Percentiles rank a stretch among this genome's conserved stretches.
phyloP scores from a whole-genome alignment of 2,888 invertebrate species.

The Spicauda simplicius region DNA sequence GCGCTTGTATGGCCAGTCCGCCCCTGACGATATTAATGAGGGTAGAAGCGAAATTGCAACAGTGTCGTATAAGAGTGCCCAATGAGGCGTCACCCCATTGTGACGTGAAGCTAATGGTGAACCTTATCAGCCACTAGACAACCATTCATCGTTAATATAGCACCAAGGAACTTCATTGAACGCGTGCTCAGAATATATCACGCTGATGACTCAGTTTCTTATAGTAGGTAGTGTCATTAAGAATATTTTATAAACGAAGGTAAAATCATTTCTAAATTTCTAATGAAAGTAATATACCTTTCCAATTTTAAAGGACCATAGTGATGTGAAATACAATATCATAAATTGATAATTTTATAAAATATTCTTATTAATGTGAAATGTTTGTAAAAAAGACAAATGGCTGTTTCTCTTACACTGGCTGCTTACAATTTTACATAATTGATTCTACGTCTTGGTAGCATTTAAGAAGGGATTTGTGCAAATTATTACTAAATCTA shows the following conservation, averaged over 20 bases:
- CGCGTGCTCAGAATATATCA: slow-evolving; percentile 11
- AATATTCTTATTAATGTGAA: slow-evolving; percentile 27
- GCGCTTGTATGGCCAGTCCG: slow-evolving; percentile 86
- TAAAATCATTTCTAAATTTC: not conserved
- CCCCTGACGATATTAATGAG: slow-evolving; percentile 86
- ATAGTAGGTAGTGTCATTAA: slow-evolving; percentile 10
- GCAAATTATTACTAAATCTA: slow-evolving; percentile 32
- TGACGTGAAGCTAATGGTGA: slow-evolving; percentile 80
- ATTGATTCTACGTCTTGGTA: slow-evolving; percentile 32
- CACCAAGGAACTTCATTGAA: slow-evolving; percentile 31
- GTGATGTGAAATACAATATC: no score
- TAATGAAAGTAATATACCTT: no score
- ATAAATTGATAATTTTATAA: not conserved
- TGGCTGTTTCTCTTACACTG: slow-evolving; percentile 33
- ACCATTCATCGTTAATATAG: slow-evolving; percentile 44
- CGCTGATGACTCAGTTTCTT: slow-evolving; percentile 18
- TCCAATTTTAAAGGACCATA: no score
- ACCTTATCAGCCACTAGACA: slow-evolving; percentile 58
- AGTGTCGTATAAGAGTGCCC: slow-evolving; percentile 77
- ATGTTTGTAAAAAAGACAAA: slow-evolving; percentile 30
- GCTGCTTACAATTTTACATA: no score
- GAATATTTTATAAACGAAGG: slow-evolving; percentile 31
- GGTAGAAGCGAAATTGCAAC: slow-evolving; percentile 83
- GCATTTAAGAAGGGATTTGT: slow-evolving; percentile 19
- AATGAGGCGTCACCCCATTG: slow-evolving; percentile 71